phyloP scores from a whole-genome alignment of 2,797 vertebrate species.

The Sebastes hubbsi region DNA sequence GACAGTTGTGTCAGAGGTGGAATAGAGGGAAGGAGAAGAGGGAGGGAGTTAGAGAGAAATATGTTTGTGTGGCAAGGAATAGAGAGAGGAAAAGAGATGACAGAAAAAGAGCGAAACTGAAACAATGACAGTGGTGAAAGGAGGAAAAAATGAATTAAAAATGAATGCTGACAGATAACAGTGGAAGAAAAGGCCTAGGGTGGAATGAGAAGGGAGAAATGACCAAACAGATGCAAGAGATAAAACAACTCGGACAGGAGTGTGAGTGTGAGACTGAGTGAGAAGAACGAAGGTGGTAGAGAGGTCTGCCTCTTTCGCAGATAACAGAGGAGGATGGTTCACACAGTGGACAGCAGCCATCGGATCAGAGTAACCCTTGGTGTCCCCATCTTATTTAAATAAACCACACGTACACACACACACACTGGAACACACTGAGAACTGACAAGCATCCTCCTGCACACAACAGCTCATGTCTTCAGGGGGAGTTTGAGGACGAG shows the following conservation, averaged over 20 bases:
- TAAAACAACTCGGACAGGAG: constrained; percentile 22
- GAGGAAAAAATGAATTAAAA: constrained; percentile 1
- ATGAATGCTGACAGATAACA: constrained; percentile 27
- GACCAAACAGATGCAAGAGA: constrained; percentile 5
- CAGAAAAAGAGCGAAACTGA: constrained; percentile 4
- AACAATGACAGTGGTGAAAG: constrained; percentile 7
- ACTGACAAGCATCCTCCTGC: neutral
- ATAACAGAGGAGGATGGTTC: constrained; percentile 23
- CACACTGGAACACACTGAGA: neutral
- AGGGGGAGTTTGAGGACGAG: neutral
- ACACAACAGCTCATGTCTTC: neutral
- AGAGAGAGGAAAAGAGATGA: neutral
- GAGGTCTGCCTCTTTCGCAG: constrained; percentile 20
- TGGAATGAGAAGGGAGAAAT: constrained; percentile 19
- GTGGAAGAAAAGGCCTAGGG: neutral
- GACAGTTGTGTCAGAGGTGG: constrained; percentile 50
- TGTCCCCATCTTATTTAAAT: constrained; percentile 43
- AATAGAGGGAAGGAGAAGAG: neutral
- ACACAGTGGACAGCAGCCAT: constrained; percentile 27
- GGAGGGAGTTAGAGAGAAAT: neutral
- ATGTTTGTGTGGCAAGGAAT: constrained; percentile 4
- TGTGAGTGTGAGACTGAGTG: neutral
- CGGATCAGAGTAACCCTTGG: constrained; percentile 15
- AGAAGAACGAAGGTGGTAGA: constrained; percentile 11
- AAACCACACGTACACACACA: neutral